These are phyloP conservation scores for Phoeniculus purpureus DNA, from an alignment of 2,797 vertebrate genomes.

Conservation along the genomic window DNA sequence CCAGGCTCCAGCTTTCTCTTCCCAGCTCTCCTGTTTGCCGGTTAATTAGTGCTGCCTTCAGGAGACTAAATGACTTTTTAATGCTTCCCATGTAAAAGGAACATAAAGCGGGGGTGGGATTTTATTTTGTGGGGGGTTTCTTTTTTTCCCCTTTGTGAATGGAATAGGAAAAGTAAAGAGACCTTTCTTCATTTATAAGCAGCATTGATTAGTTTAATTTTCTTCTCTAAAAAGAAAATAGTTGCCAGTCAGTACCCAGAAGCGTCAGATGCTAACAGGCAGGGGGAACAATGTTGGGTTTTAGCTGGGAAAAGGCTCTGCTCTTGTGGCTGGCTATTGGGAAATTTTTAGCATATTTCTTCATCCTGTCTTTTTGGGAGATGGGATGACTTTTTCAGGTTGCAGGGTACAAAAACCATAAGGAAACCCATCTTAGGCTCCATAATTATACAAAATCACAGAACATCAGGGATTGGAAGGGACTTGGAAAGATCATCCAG, in stretches of 20 bases:
- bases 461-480: no score
- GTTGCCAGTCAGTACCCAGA: constrained; percentile 43
- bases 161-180: constrained; percentile 34
- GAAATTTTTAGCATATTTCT: constrained; percentile 67
- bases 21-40: constrained; percentile 12
- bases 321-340: constrained; percentile 64
- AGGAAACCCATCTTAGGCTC: neutral
- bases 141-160: neutral
- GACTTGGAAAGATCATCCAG: no score
- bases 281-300: constrained; percentile 59
- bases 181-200: neutral
- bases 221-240: constrained; percentile 22
- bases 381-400: constrained; percentile 34
- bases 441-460: neutral
- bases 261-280: constrained; percentile 68
- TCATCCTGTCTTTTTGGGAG: constrained; percentile 30
- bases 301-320: constrained; percentile 53
- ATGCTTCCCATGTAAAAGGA: neutral
- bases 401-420: neutral
- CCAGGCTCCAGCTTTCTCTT: neutral
- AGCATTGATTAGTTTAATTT: constrained; percentile 37
- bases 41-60: constrained; percentile 34
- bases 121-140: neutral
- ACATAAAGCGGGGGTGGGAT: neutral
- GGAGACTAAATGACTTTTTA: constrained; percentile 32